Conservation (phyloP, 2,113 vertebrate species). For the Arothron firmamentum region DNA sequence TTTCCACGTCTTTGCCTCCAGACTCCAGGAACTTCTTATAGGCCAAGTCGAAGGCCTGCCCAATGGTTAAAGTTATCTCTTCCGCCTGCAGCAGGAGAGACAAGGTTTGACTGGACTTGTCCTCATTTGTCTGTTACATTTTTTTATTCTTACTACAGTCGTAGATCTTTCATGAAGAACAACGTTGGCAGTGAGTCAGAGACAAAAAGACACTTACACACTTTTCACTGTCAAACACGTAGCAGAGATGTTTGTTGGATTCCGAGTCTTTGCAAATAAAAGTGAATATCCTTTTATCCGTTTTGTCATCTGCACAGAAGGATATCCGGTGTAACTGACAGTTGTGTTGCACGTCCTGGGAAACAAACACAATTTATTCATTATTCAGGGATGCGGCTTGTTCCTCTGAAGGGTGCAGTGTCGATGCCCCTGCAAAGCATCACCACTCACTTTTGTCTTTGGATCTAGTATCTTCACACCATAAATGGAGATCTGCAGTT, state of each 20-base stretch:
- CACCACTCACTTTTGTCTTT: conserved; percentile 87
- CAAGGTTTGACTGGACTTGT: neutral
- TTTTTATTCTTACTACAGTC: too few species aligned
- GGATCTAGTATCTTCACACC: conserved; percentile 96
- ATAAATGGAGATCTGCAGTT: conserved; percentile 96
- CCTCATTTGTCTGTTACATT: too few species aligned
- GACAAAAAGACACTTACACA: conserved; percentile 84
- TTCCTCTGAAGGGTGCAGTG: too few species aligned
- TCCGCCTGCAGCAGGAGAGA: conserved; percentile 76
- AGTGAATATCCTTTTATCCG: conserved; percentile 98
- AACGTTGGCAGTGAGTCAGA: neutral
- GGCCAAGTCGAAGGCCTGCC: conserved; percentile 97
- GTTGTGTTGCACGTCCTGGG: conserved; percentile 93
- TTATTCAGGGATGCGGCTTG: neutral
- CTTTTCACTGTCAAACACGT: conserved; percentile 98
- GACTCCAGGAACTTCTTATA: conserved; percentile 99
- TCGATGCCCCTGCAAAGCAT: neutral
- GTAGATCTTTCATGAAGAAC: too few species aligned
- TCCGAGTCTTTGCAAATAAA: conserved; percentile 99
- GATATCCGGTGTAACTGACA: conserved; percentile 98
- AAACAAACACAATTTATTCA: conserved; percentile 32
- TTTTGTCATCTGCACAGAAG: conserved; percentile 98
- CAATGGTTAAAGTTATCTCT: conserved; percentile 97
- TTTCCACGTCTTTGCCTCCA: conserved; percentile 97
- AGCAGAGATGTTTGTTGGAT: conserved; percentile 97